Conservation (phyloP, 2,888 invertebrate genomes). For the Drosophila gaucha region DNA sequence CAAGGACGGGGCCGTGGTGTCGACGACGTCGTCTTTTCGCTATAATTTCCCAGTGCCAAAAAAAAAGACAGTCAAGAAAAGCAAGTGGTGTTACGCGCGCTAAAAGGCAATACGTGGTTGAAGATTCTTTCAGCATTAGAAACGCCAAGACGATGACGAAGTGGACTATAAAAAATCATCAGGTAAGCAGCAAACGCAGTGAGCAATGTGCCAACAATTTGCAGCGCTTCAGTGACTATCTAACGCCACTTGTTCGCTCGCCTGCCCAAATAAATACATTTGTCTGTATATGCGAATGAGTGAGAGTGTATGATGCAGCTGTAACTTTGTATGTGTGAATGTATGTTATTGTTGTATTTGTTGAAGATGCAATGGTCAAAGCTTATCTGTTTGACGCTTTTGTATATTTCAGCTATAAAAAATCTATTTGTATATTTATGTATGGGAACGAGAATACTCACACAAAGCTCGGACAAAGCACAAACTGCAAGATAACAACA, state of each 20-base stretch:
- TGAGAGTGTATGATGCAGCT: constrained; percentile 21
- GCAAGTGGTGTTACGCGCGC: constrained; percentile 28
- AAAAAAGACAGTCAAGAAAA: constrained; percentile 36
- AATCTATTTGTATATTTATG: constrained; percentile 15
- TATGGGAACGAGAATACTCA: constrained; percentile 48
- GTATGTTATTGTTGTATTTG: not conserved
- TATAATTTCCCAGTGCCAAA: constrained; percentile 68
- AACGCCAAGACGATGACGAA: constrained; percentile 51
- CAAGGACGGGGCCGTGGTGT: constrained; percentile 41
- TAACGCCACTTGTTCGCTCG: constrained; percentile 49
- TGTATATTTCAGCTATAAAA: constrained; percentile 37
- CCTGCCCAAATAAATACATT: constrained; percentile 38
- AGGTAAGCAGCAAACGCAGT: constrained; percentile 49
- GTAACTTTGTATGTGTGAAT: constrained; percentile 1
- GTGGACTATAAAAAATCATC: constrained; percentile 42
- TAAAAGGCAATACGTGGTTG: constrained; percentile 17
- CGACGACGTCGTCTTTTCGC: constrained; percentile 35
- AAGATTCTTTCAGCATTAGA: constrained; percentile 24
- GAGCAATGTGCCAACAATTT: constrained; percentile 38
- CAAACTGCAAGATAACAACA: constrained; percentile 37
- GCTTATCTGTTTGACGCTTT: constrained; percentile 40
- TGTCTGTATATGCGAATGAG: constrained; percentile 12
- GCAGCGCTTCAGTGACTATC: constrained; percentile 58
- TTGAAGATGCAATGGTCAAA: constrained; percentile 24
- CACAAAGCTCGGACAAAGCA: constrained; percentile 36